Conservation (phyloP, 2,888 invertebrate genomes). For the Caenorhabditis sp. region DNA sequence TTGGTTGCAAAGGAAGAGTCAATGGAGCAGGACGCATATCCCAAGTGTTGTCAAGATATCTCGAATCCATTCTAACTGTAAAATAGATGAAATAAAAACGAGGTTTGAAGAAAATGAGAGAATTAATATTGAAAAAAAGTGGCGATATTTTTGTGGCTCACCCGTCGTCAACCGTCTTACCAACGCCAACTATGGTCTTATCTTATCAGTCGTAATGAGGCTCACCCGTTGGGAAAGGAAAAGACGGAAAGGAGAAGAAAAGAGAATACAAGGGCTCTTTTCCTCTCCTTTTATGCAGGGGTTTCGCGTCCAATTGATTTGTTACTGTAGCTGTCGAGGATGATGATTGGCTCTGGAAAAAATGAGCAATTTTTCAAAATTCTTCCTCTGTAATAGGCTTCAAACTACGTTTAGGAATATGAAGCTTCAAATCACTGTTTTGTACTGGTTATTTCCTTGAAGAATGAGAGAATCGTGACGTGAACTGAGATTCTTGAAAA, state of each 20-base stretch:
- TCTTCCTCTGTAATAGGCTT: no score
- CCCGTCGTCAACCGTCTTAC: background rate
- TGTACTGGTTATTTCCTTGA: no score
- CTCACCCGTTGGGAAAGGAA: background rate
- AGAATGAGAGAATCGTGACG: no score
- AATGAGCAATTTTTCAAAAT: background rate
- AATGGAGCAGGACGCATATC: background rate
- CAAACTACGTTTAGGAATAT: no score
- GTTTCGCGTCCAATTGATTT: background rate
- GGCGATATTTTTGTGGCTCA: background rate
- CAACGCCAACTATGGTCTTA: background rate
- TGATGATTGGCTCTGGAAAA: background rate
- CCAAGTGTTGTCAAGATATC: background rate
- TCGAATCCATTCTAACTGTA: background rate
- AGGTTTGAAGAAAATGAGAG: background rate
- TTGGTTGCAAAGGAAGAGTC: background rate
- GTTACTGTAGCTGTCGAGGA: background rate
- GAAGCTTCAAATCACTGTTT: no score
- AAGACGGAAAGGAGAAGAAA: background rate
- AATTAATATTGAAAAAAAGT: background rate
- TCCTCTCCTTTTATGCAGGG: background rate
- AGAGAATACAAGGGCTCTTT: background rate
- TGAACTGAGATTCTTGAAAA: no score
- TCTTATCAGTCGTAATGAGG: background rate
- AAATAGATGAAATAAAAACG: no score